A percentile compares a stretch with the other conserved stretches of the same genome.
Conservation (phyloP, 2,888 invertebrate species). For the Folsomia manolachei region DNA sequence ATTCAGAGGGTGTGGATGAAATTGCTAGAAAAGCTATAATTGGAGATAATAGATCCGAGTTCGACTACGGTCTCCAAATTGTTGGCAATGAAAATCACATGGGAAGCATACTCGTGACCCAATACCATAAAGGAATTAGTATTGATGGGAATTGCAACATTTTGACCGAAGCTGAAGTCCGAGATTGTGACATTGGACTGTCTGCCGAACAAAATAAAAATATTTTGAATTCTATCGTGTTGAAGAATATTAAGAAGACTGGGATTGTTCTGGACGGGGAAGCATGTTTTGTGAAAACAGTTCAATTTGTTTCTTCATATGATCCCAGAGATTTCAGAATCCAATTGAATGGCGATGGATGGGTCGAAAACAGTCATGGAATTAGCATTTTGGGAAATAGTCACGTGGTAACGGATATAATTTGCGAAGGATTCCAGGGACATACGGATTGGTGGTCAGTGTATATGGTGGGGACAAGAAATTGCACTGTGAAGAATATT, state of each 20-base stretch:
- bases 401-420: not conserved
- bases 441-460: not conserved
- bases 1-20: no score
- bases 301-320: not conserved
- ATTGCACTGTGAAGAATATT: no score
- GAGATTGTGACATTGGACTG: not conserved
- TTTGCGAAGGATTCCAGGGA: not conserved
- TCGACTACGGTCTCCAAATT: not conserved
- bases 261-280: not conserved
- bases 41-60: no score
- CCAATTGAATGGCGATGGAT: no score
- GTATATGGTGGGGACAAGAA: no score
- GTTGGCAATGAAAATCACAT: not conserved
- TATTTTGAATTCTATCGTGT: not conserved
- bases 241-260: not conserved
- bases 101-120: not conserved
- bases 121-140: not conserved
- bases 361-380: no score
- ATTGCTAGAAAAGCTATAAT: no score
- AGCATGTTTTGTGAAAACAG: not conserved
- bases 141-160: not conserved
- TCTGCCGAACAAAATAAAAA: not conserved
- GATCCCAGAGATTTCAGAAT: no score
- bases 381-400: not conserved
- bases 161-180: not conserved